Conservation (phyloP, 2,113 vertebrate genomes). For the Cavia porcellus region DNA sequence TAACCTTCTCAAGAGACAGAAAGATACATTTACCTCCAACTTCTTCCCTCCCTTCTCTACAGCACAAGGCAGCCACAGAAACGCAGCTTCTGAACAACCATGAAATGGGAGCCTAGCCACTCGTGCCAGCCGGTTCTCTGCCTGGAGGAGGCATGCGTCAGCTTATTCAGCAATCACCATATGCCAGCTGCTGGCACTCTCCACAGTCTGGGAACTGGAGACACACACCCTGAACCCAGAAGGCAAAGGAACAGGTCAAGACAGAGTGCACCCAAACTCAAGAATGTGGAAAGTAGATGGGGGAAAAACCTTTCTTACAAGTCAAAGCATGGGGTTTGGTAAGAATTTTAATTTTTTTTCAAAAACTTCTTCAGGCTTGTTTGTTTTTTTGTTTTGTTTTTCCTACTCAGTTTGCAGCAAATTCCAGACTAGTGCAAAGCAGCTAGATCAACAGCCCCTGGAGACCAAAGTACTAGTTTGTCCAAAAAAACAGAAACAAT, state of each 20-base stretch:
- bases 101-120: slow-evolving; percentile 15
- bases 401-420: slow-evolving; percentile 63
- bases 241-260: slow-evolving; percentile 74
- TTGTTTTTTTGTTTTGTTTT: slow-evolving; percentile 22
- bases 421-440: slow-evolving; percentile 73
- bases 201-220: slow-evolving; percentile 39
- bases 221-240: slow-evolving; percentile 55
- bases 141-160: slow-evolving; percentile 64
- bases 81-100: slow-evolving; percentile 32
- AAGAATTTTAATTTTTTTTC: not conserved
- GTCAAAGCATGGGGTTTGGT: slow-evolving; percentile 32
- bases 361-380: slow-evolving; percentile 64
- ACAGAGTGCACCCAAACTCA: slow-evolving; percentile 60
- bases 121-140: slow-evolving; percentile 58
- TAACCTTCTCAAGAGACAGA: not conserved
- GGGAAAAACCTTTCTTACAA: slow-evolving; percentile 51
- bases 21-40: not conserved
- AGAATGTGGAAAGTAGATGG: slow-evolving; percentile 55
- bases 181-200: slow-evolving; percentile 66
- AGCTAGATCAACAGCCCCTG: slow-evolving; percentile 65
- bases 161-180: slow-evolving; percentile 72
- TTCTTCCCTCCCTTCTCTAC: slow-evolving; percentile 19
- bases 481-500: slow-evolving; percentile 72
- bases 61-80: slow-evolving; percentile 34
- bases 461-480: slow-evolving; percentile 74